phyloP scores from a whole-genome alignment of 2,113 vertebrate genomes.

The Apteryx mantelli region DNA sequence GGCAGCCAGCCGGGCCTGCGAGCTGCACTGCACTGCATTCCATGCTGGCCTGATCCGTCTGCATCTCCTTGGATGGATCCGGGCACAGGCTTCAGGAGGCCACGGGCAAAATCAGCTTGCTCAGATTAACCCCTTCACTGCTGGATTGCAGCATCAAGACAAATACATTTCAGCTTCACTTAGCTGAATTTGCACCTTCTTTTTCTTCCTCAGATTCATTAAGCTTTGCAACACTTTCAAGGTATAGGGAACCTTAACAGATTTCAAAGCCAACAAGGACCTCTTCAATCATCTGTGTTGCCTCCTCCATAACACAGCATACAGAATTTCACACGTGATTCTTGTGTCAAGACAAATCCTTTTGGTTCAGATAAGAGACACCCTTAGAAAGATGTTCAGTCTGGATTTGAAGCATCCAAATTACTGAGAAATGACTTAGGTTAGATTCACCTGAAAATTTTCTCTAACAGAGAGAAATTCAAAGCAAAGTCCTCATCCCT shows the following conservation, averaged over 20 bases:
- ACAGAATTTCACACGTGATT: background rate
- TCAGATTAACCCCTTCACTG: background rate
- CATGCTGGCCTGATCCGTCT: background rate
- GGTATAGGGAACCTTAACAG: background rate
- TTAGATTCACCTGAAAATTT: background rate
- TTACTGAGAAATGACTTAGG: background rate
- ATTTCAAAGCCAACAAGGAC: background rate
- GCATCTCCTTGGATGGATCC: background rate
- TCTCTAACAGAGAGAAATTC: background rate
- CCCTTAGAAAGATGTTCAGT: background rate
- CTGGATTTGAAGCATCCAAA: background rate
- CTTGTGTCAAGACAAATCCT: background rate
- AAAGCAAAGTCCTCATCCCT: background rate
- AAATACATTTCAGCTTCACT: background rate
- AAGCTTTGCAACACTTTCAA: background rate
- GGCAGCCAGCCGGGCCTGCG: background rate
- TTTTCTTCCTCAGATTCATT: background rate
- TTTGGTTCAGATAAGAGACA: background rate
- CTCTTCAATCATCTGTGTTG: background rate
- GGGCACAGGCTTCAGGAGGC: background rate
- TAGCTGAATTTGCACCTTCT: background rate
- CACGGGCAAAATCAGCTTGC: background rate
- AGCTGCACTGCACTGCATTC: background rate
- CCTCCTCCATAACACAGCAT: accelerated
- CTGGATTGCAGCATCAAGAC: background rate